Evolutionary conservation across 2,113 vertebrate genomes (phyloP), one percentile per base, ranked within the genome.

Genomic region (Corynorhinus townsendii): DNA sequence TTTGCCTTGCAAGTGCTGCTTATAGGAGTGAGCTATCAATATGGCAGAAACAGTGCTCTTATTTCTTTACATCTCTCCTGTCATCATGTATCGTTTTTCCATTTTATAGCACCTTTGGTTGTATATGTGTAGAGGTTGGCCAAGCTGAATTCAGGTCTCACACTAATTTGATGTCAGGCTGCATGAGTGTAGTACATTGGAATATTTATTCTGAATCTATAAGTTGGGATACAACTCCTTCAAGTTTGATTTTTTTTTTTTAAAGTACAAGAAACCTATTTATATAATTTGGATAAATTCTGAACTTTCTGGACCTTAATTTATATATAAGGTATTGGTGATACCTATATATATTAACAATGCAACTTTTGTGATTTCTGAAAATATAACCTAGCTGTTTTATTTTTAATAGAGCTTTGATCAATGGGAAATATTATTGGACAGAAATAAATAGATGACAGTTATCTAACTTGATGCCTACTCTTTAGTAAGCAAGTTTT

Each of bases 161-260:
- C 33, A 71, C 11, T 15, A 16, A 64, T 91, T 79, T 2, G 14
- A 0, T 26, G 3, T 77, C 43, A 72, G 49, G 24, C 43, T 91
- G 12, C n/a, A 19, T 83, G n/a, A 90, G n/a, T 35, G 0, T 66
- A 22, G 30, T 45, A 26, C 24, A 3, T 68, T 71, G 62, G 40
- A 69, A 91, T 90, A n/a, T 94, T 93, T 59, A 52, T 96, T 91
- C 35, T 95, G 40, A n/a, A 83, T 91, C 15, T 89, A 33, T 30
- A 71, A 54, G 66, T 56, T 71, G 40, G n/a, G 7, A 45, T 59
- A 49, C 2, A 83, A 17, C 30, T 52, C n/a, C 45, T 82, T 56
- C 8, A 89, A 20, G 19, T 80, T 73, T 87, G 11, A 33, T 45
- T 76, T 76, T 35, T 89, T 92, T 59, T 49, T 75, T 40, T 89